Evolutionary conservation across 2,888 invertebrate species (phyloP), one percentile per base, ranked within the genome.

Genomic region (Microctonus brassicae): DNA sequence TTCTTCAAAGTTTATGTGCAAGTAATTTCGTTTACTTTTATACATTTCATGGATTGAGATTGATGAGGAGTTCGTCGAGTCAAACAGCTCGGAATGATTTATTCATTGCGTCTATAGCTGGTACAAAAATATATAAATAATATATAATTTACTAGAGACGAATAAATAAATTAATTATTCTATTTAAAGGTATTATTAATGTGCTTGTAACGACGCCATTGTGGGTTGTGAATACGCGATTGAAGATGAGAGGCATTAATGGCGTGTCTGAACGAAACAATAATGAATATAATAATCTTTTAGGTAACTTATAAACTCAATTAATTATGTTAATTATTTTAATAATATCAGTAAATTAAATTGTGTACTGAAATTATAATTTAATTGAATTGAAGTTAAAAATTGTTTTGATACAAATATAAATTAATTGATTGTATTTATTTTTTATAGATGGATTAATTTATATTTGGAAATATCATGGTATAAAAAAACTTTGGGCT

Each of bases 11-110:
- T 75, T 88, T 97, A 4, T 96, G 95, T 79, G 92, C 94, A 74
- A 97, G 97, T 61, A 97, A 96, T 88, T 97, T 97, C 89, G 94
- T 97, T n/a, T 97, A 97, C 87, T 97, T 97, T 86, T 97, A 97
- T 88, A 91, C 95, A 81, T 97, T 96, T 87, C 97, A 96, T 88
- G 94, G 94, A 20, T 89, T 97, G 52, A 94, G 95, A 82, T 89
- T 81, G 69, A 77, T 85, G 52, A 78, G 78, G 67, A 84, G 86
- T 22, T 88, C 86, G 34, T 81, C 85, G 11, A 85, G 88, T 68
- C 91, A 91, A 78, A 90, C 91, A 55, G 93, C 95, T 1, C 78
- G 92, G 11, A 92, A 91, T 79, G 96, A 97, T 88, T 89, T 97
- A 42, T 83, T 93, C 70, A 89, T 95, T 76, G 96, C 95, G 22